Percentiles rank a stretch among this genome's conserved stretches.
phyloP scores from a whole-genome alignment of 2,113 vertebrate genomes.

The Ochotona curzoniae region DNA sequence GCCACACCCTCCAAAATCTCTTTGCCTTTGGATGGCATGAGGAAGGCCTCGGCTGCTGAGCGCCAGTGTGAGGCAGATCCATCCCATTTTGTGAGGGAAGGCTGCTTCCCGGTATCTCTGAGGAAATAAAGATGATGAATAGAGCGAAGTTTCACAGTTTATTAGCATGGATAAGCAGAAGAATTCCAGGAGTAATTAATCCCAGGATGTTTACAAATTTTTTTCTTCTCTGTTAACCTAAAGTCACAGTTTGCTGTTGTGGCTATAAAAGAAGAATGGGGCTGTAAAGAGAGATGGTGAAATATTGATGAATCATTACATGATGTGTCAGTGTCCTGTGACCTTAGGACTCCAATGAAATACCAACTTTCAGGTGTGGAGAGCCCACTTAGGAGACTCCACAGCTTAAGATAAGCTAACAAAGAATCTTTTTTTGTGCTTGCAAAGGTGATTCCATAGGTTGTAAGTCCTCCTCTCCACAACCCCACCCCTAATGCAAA shows the following conservation, averaged over 20 bases:
- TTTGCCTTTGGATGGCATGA: not conserved
- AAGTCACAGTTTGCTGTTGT: not conserved
- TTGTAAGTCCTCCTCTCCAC: not conserved
- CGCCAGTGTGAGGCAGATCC: slow-evolving; percentile 22
- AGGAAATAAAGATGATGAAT: slow-evolving; percentile 77
- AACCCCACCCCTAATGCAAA: slow-evolving; percentile 28
- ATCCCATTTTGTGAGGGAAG: slow-evolving; percentile 62
- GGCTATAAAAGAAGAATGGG: slow-evolving; percentile 43
- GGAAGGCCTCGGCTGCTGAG: not conserved
- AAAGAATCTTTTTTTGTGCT: not conserved
- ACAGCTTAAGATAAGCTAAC: not conserved
- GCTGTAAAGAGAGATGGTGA: not conserved
- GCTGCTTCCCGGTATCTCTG: slow-evolving; percentile 53
- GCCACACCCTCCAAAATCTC: not conserved
- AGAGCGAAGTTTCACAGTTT: slow-evolving; percentile 63
- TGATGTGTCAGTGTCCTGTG: not conserved
- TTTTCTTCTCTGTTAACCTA: slow-evolving; percentile 51
- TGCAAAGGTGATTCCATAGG: not conserved
- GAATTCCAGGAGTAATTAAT: slow-evolving; percentile 72
- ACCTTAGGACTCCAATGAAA: not conserved
- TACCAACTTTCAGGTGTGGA: not conserved
- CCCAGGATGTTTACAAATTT: slow-evolving; percentile 61
- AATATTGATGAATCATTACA: not conserved
- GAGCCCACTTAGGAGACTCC: not conserved
- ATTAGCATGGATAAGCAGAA: slow-evolving; percentile 62